A percentile compares a stretch with the other conserved stretches of the same genome.
Conservation (phyloP, 1,140 invertebrate genomes). For the Ylistrum balloti region DNA sequence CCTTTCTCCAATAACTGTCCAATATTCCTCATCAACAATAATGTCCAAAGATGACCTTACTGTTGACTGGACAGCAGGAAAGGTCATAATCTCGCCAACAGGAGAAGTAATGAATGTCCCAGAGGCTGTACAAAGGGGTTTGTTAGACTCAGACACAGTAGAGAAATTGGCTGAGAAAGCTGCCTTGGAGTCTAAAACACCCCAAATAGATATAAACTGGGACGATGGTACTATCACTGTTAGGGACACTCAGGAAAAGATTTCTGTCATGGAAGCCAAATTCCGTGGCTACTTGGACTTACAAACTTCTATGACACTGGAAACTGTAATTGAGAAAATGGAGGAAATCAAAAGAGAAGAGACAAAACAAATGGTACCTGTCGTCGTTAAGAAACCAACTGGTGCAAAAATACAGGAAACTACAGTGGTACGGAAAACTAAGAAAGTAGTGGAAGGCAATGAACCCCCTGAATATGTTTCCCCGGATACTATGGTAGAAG, state of each 20-base stretch:
- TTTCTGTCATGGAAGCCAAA: slow-evolving; percentile 90
- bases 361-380: slow-evolving; percentile 18
- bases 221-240: slow-evolving; percentile 84
- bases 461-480: not conserved
- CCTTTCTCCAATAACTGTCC: slow-evolving; percentile 9
- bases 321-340: slow-evolving; percentile 70
- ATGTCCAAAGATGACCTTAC: slow-evolving; percentile 71
- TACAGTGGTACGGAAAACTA: not conserved
- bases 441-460: slow-evolving; percentile 15
- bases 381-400: not conserved
- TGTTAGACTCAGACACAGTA: slow-evolving; percentile 91
- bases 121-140: slow-evolving; percentile 92
- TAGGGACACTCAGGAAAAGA: slow-evolving; percentile 88
- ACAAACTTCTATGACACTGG: slow-evolving; percentile 70
- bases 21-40: not conserved
- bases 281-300: slow-evolving; percentile 88
- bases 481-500: not conserved
- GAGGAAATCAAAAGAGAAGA: slow-evolving; percentile 52
- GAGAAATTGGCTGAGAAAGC: slow-evolving; percentile 86
- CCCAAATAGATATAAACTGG: slow-evolving; percentile 79
- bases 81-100: slow-evolving; percentile 88
- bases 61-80: slow-evolving; percentile 76
- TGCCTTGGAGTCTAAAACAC: slow-evolving; percentile 83
- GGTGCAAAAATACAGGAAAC: slow-evolving; percentile 8
- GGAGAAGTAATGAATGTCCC: slow-evolving; percentile 91